phyloP scores from a whole-genome alignment of 2,113 vertebrate genomes.

The Urocynchramus pylzowi region DNA sequence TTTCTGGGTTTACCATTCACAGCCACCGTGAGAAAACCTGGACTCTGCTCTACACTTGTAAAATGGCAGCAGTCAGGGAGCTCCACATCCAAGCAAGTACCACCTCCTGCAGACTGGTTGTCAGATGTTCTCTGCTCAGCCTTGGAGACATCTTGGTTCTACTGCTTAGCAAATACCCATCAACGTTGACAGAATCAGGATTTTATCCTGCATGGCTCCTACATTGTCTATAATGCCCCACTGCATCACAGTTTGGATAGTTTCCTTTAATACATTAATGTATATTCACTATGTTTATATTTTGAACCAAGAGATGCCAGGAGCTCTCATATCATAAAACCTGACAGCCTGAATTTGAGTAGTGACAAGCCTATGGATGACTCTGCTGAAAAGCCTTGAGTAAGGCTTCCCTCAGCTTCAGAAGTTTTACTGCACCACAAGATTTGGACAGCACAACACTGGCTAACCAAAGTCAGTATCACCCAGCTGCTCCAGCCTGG shows the following conservation, averaged over 20 bases:
- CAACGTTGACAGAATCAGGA: background rate
- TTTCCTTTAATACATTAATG: background rate
- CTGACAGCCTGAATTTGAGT: background rate
- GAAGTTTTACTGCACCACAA: background rate
- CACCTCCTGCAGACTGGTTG: background rate
- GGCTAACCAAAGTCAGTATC: background rate
- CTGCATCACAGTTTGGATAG: background rate
- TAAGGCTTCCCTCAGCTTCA: background rate
- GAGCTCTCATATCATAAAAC: background rate
- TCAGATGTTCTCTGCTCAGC: background rate
- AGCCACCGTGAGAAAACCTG: background rate
- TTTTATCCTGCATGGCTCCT: background rate
- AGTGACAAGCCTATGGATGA: background rate
- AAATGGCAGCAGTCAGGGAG: background rate
- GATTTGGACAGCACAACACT: background rate
- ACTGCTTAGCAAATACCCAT: background rate
- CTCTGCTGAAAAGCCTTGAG: background rate
- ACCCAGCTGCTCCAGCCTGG: background rate
- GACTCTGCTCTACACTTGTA: background rate
- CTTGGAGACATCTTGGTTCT: background rate
- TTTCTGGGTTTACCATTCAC: background rate
- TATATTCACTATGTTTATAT: background rate
- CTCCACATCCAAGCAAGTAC: background rate
- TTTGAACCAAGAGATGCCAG: background rate
- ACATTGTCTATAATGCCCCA: background rate